These are phyloP conservation scores for Drosophila atroscutellata DNA, from an alignment of 2,888 invertebrate genomes.

Conservation along the genomic window DNA sequence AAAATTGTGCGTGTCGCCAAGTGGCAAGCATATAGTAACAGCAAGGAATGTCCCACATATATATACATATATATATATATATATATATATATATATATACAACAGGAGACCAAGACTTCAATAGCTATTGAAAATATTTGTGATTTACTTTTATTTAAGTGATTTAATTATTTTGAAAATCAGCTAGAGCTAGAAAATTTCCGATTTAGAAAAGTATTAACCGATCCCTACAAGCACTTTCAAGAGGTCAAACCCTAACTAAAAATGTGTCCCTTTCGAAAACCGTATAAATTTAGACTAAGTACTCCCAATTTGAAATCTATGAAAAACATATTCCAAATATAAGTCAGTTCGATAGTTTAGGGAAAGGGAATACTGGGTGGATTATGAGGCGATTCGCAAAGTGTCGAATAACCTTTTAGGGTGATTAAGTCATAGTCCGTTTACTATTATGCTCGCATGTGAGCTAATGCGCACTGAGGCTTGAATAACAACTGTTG, in stretches of 20 bases:
- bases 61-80: background rate
- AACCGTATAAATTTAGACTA: background rate
- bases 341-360: background rate
- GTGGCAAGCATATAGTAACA: conserved; percentile 17
- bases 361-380: background rate
- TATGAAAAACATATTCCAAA: background rate
- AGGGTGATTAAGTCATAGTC: background rate
- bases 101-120: background rate
- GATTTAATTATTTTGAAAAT: background rate
- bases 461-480: background rate
- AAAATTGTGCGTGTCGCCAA: conserved; percentile 11
- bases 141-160: background rate
- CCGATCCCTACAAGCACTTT: background rate
- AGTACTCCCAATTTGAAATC: background rate
- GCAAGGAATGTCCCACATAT: background rate
- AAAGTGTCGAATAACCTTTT: background rate
- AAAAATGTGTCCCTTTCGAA: background rate
- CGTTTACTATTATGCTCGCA: background rate
- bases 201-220: background rate
- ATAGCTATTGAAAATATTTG: background rate
- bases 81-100: background rate
- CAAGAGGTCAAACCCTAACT: background rate
- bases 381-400: background rate
- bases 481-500: conserved; percentile 3
- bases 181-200: background rate